Percentiles rank a stretch among this genome's conserved stretches.
Evolutionary conservation across 2,113 vertebrate genomes (phyloP).

Genomic region (Heliornis fulica): DNA sequence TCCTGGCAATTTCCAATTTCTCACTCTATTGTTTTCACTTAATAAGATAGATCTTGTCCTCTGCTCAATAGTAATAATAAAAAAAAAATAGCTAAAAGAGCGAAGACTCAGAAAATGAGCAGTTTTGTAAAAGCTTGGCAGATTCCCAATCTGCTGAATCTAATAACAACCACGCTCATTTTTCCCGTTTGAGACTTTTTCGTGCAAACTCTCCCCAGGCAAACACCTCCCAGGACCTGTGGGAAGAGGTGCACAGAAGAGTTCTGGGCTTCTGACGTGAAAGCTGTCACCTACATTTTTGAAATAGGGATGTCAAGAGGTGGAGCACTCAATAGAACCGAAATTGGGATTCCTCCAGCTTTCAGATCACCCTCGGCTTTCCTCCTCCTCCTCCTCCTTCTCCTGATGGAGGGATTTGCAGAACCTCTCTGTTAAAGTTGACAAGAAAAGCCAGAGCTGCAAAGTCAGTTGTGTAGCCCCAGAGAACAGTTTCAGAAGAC

Average conservation of each 20-base stretch:
- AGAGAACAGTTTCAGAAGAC: background rate
- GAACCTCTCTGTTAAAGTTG: background rate
- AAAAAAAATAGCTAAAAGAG: background rate
- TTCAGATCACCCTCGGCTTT: background rate
- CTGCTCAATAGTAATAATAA: background rate
- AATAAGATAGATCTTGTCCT: conserved; percentile 41
- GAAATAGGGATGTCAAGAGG: background rate
- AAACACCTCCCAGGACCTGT: background rate
- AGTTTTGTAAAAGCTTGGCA: conserved; percentile 13
- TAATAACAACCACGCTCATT: background rate
- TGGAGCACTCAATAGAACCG: background rate
- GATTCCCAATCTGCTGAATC: background rate
- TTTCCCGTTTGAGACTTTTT: background rate
- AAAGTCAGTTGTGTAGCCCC: background rate
- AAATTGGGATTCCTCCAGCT: background rate
- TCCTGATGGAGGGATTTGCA: background rate
- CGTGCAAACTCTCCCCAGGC: background rate
- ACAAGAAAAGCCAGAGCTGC: background rate
- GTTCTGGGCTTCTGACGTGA: fast-evolving
- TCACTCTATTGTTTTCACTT: conserved; percentile 47
- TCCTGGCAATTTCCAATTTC: conserved; percentile 53
- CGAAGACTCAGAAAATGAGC: conserved; percentile 4
- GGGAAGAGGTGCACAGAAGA: background rate
- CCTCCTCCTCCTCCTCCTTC: background rate
- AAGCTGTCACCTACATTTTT: background rate